A percentile compares a stretch with the other conserved stretches of the same genome.
Evolutionary conservation across 2,113 vertebrate species (phyloP).

Genomic region (Ctenomys sociabilis): DNA sequence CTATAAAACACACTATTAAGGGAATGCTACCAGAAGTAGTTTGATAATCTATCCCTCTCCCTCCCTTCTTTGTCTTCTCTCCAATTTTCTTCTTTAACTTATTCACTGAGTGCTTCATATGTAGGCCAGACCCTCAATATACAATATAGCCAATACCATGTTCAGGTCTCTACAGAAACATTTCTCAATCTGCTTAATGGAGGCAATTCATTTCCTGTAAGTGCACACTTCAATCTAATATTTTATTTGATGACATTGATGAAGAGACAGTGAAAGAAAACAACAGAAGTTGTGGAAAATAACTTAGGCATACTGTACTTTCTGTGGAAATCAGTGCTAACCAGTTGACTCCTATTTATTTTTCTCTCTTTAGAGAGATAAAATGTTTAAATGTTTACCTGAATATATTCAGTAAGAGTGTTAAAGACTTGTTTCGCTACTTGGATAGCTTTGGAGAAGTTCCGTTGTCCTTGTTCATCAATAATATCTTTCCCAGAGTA

Average conservation of each 20-base stretch:
- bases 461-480: constrained; percentile 96
- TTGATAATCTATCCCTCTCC: neutral
- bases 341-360: neutral
- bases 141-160: rapidly evolving
- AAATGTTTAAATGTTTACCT: constrained; percentile 86
- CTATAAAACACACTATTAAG: neutral
- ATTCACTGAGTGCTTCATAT: neutral
- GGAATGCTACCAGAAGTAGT: neutral
- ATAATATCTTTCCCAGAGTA: constrained; percentile 98
- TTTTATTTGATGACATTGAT: neutral
- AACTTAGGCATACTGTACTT: neutral
- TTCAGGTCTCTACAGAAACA: neutral
- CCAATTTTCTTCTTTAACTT: neutral
- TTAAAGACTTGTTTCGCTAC: constrained; percentile 99
- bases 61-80: neutral
- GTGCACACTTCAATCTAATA: neutral
- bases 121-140: neutral
- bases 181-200: neutral
- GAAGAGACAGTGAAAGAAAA: neutral
- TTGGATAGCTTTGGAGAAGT: constrained; percentile 99
- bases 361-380: neutral
- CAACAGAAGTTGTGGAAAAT: neutral
- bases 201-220: neutral
- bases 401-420: constrained; percentile 97
- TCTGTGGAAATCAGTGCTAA: neutral